Evolutionary conservation across 2,888 invertebrate genomes (phyloP).

Genomic region (Hemaris fuciformis): DNA sequence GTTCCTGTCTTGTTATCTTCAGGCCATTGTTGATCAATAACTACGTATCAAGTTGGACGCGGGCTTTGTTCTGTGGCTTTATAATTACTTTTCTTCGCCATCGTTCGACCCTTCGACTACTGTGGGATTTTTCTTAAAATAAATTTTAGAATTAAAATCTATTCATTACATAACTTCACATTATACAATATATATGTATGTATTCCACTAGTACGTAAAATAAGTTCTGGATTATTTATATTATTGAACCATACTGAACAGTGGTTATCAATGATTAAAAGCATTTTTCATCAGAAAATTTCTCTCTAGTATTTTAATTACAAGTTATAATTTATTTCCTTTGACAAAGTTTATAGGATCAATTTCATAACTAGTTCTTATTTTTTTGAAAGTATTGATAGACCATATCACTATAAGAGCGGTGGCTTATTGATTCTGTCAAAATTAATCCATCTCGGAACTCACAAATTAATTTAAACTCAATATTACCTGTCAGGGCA

Average conservation of each 20-base stretch:
- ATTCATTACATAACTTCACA: too few relatives aligned
- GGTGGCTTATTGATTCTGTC: constrained; percentile 80
- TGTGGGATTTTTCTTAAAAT: not conserved
- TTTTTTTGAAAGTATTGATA: constrained; percentile 25
- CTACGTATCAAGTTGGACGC: constrained; percentile 51
- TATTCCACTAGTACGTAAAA: too few relatives aligned
- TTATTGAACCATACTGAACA: too few relatives aligned
- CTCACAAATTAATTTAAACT: constrained; percentile 79
- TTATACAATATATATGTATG: too few relatives aligned
- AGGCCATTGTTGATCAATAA: constrained; percentile 60
- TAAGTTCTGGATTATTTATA: too few relatives aligned
- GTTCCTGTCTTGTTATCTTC: constrained; percentile 73
- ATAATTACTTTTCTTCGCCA: constrained; percentile 42
- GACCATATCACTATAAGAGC: constrained; percentile 48
- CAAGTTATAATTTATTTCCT: too few relatives aligned
- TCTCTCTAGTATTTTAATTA: too few relatives aligned
- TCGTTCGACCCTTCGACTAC: not conserved
- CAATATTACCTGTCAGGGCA: constrained; percentile 76
- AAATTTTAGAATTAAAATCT: not conserved
- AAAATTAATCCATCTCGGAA: constrained; percentile 78
- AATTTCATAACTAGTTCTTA: constrained; percentile 14
- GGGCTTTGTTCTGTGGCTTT: constrained; percentile 59
- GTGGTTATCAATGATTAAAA: too few relatives aligned
- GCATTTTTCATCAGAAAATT: too few relatives aligned
- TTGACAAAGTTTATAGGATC: not conserved